Evolutionary conservation across 2,113 vertebrate species (phyloP), one percentile per base, ranked within the genome.

Genomic region (Coptodon rendalli): DNA sequence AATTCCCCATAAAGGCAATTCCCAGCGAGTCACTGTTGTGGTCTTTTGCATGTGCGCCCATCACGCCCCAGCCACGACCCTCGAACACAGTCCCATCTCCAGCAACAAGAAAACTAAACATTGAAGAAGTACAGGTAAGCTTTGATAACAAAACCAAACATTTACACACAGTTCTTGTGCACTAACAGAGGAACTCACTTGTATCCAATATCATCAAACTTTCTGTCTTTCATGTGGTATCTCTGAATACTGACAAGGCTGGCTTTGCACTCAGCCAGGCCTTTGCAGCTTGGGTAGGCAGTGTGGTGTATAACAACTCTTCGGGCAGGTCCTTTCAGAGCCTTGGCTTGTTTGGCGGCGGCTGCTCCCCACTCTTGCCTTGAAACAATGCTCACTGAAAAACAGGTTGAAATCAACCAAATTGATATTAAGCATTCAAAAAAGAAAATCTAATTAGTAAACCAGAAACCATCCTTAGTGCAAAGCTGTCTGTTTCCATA

Each of bases 1-100:
- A 97, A 89, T 91, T 94, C 13, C 97, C 97, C 36, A 98, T 96
- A 91, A 98, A 96, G 13, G 96, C 96, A 45, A 97, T 88, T 9
- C 97, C 97, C 11, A 97, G 66, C 10, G 97, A 97, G 85, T 96
- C 87, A 14, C 90, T 61, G 79, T 97, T 97, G 91, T 96, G 93
- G 17, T 93, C 93, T 16, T 91, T 95, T 59, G 96, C 89, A 34
- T 98, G 97, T 6, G 95, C 91, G 2, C 97, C 97, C 2, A 94
- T 89, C 19, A 95, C 45, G 3, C 93, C 91, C 97, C 97, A 98
- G 19, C 97, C 97, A 3, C 96, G 93, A 1, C 97, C 97, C 92
- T 98, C 97, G 16, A 96, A 97, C 14, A 97, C 92, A 1, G 86
- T 90, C 1, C 97, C 97, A 11, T 97, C 95, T 7, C 88, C 92